Evolutionary conservation across 2,888 invertebrate species (phyloP), one percentile per base, ranked within the genome.

Genomic region (Cosmopolites sordidus): DNA sequence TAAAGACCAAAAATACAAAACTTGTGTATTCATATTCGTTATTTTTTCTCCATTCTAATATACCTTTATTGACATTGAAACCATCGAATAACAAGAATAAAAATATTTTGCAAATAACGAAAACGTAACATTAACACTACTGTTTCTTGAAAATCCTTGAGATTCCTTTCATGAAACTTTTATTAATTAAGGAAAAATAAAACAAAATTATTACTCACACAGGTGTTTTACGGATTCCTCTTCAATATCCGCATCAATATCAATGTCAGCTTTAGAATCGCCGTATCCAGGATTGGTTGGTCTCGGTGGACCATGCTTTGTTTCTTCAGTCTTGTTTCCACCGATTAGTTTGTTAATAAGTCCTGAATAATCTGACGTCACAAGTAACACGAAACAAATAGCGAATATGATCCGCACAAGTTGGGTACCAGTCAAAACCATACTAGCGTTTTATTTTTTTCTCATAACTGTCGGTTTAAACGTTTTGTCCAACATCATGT

Each of bases 301-400:
- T 55, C 68, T 67, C 1, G 69, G 70, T 16, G 67, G 59, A 11
- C 58, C 63, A 59, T 62, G 66, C 63, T 57, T 57, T 45, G 67
- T 69, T 12, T 66, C 70, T 43, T 73, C 73, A 1, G 68, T 64
- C 5, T 66, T 66, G 50, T 68, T 74, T 17, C 76, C 77, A 57
- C 78, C 77, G 51, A 79, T 72, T 30, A 78, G 65, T 47, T 75
- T 74, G 22, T 74, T 70, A 29, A 80, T 65, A 38, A 80, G 65
- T 30, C 75, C 72, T 3, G 75, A 76, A 64, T 80, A 79, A 66
- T 81, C 81, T 30, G 79, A 78, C 53, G 79, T 75, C 52, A 81
- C 71, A 56, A 80, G 73, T 51, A 81, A 68, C 59, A 80, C 75
- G 68, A 80, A 73, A 56, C 79, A 78, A 33, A 79, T 66, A 55